A percentile compares a stretch with the other conserved stretches of the same genome.
These are phyloP conservation scores for Opisthograptis luteolata DNA, from an alignment of 2,888 invertebrate species.

Conservation along the genomic window DNA sequence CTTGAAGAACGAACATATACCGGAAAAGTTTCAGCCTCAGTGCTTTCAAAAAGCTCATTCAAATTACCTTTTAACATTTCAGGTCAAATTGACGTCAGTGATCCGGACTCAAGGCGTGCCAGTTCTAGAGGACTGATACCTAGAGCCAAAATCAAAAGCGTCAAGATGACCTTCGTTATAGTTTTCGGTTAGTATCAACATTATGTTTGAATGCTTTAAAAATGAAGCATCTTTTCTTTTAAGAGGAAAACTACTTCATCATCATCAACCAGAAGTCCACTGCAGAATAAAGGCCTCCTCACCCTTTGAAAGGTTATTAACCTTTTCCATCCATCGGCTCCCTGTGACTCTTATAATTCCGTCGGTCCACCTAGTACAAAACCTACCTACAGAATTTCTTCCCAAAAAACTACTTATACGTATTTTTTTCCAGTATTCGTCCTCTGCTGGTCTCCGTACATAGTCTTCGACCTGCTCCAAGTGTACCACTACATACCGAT, in stretches of 20 bases:
- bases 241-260: too few relatives aligned
- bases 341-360: too few relatives aligned
- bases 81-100: conserved; percentile 75
- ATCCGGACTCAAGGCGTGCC: conserved; percentile 88
- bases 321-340: too few relatives aligned
- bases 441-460: conserved; percentile 97
- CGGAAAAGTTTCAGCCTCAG: too few relatives aligned
- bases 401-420: too few relatives aligned
- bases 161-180: conserved; percentile 98
- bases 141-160: conserved; percentile 97
- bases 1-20: too few relatives aligned
- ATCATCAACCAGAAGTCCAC: too few relatives aligned
- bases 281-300: too few relatives aligned
- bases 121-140: conserved; percentile 97
- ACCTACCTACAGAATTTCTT: too few relatives aligned
- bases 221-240: neutral
- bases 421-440: conserved; percentile 89
- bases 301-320: too few relatives aligned
- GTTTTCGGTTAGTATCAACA: conserved; percentile 90
- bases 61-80: conserved; percentile 43
- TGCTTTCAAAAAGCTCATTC: too few relatives aligned
- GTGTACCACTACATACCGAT: conserved; percentile 92
- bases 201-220: neutral
- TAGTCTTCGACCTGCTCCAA: conserved; percentile 95
- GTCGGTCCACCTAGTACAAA: too few relatives aligned